Evolutionary conservation across 2,888 invertebrate species (phyloP).

Genomic region (Apodemia mormo): DNA sequence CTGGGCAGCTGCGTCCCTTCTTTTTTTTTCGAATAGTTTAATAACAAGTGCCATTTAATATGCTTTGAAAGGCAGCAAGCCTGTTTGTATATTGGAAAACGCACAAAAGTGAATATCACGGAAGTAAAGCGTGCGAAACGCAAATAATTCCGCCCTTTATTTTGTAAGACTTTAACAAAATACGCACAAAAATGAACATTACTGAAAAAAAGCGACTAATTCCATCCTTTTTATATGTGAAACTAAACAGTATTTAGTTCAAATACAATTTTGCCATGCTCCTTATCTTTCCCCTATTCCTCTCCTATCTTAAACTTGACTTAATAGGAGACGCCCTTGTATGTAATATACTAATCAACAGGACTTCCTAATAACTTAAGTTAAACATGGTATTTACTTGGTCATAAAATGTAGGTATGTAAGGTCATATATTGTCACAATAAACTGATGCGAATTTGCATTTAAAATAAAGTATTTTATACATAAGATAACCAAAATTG

Average conservation of each 20-base stretch:
- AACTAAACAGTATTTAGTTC: neutral
- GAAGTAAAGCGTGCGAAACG: neutral
- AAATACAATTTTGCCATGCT: neutral
- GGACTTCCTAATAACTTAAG: neutral
- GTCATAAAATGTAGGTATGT: neutral
- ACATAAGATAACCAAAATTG: slow-evolving; percentile 18
- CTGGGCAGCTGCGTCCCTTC: neutral
- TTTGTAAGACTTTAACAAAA: neutral
- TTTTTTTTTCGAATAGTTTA: too few relatives aligned
- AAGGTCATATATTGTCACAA: neutral
- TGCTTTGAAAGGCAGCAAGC: neutral
- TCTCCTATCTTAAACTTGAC: neutral
- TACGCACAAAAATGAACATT: neutral
- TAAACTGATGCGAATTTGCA: neutral
- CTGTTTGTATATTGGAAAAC: neutral
- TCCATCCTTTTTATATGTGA: neutral
- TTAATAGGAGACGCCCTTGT: neutral
- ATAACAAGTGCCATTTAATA: neutral
- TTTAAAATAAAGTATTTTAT: slow-evolving; percentile 18
- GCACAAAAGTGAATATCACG: neutral
- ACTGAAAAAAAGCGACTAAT: neutral
- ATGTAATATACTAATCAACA: neutral
- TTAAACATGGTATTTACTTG: neutral
- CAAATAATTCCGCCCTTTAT: neutral
- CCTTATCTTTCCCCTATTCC: neutral